Evolutionary conservation across 2,888 invertebrate genomes (phyloP), one percentile per base, ranked within the genome.

Genomic region (Ephialtes manifestator): DNA sequence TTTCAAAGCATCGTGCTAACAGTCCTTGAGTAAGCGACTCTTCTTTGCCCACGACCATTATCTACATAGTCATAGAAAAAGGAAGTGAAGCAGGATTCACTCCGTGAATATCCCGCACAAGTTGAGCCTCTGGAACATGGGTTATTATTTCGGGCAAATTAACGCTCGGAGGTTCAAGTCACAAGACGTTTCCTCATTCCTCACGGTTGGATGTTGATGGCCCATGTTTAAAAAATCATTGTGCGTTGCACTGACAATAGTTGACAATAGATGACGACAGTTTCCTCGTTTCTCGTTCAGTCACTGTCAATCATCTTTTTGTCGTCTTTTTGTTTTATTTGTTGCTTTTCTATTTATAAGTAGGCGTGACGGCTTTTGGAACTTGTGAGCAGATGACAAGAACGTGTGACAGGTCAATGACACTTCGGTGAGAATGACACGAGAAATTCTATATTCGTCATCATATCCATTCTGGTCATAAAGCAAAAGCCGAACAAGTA

Each of bases 131-230:
- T 58, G 65, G 20, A 71, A 77, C 43, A 48, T 20, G 2, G 18
- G 48, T 71, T 7, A 84, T 86, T 86, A 82, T 86, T 84, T 84
- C 84, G 58, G 84, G 79, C 53, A 84, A 79, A 84, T 79, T 65
- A 79, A 55, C 77, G 20, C 51, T 67, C 51, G 71, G 31, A 31
- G 48, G 11, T 74, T 60, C n/a, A n/a, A 13, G 35, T n/a, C 28
- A 18, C n/a, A 60, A 24, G 15, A 46, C 31, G 20, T 78, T 80
- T 83, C 70, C 58, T 71, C 83, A 72, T 75, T 65, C 58, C 35
- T 18, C 43, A 51, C 13, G 65, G 48, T 74, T 31, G 51, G 24
- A 72, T 70, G 71, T 55, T 71, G 51, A 43, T 65, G 31, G 48
- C 58, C 39, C 48, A 20, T 46, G 15, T 35, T 48, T 58, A 15